Percentiles rank a stretch among this genome's conserved stretches.
These are phyloP conservation scores for Caenorhabditis tropicalis DNA, from an alignment of 1,140 invertebrate genomes.

Conservation along the genomic window DNA sequence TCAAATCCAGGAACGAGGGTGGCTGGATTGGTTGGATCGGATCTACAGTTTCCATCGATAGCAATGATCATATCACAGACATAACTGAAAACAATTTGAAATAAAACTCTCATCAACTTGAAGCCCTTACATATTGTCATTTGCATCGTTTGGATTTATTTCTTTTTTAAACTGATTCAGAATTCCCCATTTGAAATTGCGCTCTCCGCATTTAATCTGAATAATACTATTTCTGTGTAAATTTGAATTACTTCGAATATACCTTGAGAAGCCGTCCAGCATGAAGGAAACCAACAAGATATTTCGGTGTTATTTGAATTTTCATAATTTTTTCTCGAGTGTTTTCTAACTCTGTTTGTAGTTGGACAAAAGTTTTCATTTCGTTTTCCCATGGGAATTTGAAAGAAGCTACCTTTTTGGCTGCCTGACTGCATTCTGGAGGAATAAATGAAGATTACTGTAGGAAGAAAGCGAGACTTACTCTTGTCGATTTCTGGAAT, in stretches of 20 bases:
- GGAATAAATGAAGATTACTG: too few relatives aligned
- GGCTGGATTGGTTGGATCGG: not conserved
- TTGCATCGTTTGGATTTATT: slow-evolving; percentile 72
- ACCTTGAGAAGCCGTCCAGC: slow-evolving; percentile 90
- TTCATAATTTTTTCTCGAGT: slow-evolving; percentile 75
- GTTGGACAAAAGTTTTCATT: slow-evolving; percentile 84
- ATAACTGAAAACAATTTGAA: not conserved
- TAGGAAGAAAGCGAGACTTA: too few relatives aligned
- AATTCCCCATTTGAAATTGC: slow-evolving; percentile 94
- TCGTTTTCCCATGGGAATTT: slow-evolving; percentile 78
- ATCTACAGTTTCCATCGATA: not conserved
- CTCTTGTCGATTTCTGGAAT: slow-evolving; percentile 88
- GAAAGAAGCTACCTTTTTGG: slow-evolving; percentile 57
- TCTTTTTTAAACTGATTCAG: slow-evolving; percentile 87
- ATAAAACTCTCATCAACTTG: too few relatives aligned
- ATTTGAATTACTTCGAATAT: not conserved
- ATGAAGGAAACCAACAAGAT: slow-evolving; percentile 90
- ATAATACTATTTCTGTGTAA: slow-evolving; percentile 47
- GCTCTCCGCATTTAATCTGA: slow-evolving; percentile 83
- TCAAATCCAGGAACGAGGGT: slow-evolving; percentile 9
- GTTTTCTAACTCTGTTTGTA: slow-evolving; percentile 80
- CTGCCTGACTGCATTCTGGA: slow-evolving; percentile 44
- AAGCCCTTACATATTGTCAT: slow-evolving; percentile 56
- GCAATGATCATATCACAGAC: slow-evolving; percentile 17
- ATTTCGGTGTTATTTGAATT: slow-evolving; percentile 85